Conservation (phyloP, 2,888 invertebrate species). For the Himalopsyche japonica region DNA sequence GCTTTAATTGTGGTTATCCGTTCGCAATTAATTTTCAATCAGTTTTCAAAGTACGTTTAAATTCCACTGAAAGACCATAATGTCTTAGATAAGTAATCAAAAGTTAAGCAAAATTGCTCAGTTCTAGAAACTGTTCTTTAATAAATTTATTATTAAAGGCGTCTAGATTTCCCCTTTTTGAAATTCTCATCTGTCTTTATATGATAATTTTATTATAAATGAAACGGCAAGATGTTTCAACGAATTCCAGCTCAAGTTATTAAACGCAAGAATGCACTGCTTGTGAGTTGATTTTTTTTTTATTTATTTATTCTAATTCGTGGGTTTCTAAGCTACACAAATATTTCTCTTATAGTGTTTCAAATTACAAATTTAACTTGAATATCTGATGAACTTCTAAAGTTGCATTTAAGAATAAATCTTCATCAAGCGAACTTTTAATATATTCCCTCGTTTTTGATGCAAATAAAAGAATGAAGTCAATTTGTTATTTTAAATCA, state of each 20-base stretch:
- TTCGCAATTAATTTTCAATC: not conserved
- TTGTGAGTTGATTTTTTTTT: no score
- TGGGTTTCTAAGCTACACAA: no score
- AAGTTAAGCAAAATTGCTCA: not conserved
- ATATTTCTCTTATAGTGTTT: no score
- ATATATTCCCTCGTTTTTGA: no score
- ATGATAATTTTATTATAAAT: not conserved
- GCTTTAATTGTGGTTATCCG: not conserved
- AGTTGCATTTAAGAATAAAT: no score
- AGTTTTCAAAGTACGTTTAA: not conserved
- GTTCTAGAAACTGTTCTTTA: not conserved
- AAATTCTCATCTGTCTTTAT: not conserved
- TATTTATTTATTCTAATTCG: no score
- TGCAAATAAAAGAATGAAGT: no score
- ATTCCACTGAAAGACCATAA: not conserved
- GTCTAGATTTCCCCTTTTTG: not conserved
- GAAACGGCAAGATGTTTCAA: not conserved
- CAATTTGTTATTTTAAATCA: no score
- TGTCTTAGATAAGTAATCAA: not conserved
- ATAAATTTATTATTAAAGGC: not conserved
- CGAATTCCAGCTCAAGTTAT: not conserved
- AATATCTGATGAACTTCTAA: no score
- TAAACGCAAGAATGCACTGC: no score
- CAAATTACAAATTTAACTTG: no score
- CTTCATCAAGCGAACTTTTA: no score